Conservation (phyloP, 1,140 invertebrate species). For the Philopotamus ludificatus region DNA sequence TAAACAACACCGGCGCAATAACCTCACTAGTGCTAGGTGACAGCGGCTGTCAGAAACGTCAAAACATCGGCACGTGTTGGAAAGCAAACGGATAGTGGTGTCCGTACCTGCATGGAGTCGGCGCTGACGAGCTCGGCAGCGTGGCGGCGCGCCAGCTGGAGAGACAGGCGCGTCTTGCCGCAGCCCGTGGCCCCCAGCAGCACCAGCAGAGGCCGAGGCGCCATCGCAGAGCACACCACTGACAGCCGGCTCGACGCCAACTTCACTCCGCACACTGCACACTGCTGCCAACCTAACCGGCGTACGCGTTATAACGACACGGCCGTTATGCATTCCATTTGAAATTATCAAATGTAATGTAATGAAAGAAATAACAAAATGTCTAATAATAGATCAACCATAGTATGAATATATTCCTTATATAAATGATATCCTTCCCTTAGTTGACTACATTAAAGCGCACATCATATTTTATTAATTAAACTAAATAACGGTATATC, state of each 20-base stretch:
- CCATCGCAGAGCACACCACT: constrained; percentile 47
- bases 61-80: neutral
- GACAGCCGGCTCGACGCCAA: constrained; percentile 30
- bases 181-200: constrained; percentile 93
- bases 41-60: neutral
- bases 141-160: constrained; percentile 87
- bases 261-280: constrained; percentile 18
- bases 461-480: no score
- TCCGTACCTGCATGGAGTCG: constrained; percentile 96
- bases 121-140: constrained; percentile 96
- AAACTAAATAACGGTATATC: no score
- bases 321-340: no score
- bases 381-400: no score
- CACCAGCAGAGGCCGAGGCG: constrained; percentile 69
- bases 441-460: no score
- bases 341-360: no score
- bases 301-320: no score
- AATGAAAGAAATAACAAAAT: no score
- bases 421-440: no score
- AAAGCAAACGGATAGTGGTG: neutral
- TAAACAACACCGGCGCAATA: no score
- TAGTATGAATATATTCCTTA: no score
- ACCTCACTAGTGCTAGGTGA: no score
- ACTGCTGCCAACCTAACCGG: constrained; percentile 19
- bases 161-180: constrained; percentile 94